phyloP scores from a whole-genome alignment of 2,888 invertebrate genomes.

The Leucoma salicis region DNA sequence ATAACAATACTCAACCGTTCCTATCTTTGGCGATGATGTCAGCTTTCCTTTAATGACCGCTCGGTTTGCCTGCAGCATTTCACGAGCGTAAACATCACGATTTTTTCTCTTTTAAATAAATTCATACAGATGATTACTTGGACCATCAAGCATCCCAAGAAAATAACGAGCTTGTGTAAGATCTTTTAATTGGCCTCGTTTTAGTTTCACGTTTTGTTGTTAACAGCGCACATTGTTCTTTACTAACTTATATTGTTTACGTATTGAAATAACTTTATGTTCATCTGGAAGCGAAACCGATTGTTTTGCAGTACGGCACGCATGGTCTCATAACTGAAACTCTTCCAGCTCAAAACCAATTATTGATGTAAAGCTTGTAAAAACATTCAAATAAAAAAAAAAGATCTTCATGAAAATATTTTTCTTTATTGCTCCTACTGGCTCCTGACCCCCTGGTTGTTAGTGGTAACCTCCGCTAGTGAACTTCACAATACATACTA shows the following conservation, averaged over 20 bases:
- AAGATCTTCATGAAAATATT: too few relatives aligned
- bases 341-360: too few relatives aligned
- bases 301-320: constrained; percentile 66
- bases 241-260: constrained; percentile 42
- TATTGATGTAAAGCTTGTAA: too few relatives aligned
- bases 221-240: constrained; percentile 30
- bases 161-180: constrained; percentile 31
- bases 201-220: constrained; percentile 33
- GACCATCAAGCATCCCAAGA: constrained; percentile 27
- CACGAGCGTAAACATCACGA: constrained; percentile 53
- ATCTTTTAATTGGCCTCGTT: constrained; percentile 34
- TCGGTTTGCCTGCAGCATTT: constrained; percentile 57
- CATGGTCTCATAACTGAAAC: constrained; percentile 48
- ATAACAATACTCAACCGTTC: constrained; percentile 58
- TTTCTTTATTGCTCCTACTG: too few relatives aligned
- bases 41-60: constrained; percentile 67
- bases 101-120: constrained; percentile 41
- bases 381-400: too few relatives aligned
- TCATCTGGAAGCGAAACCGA: constrained; percentile 52
- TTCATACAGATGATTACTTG: constrained; percentile 38
- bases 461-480: too few relatives aligned
- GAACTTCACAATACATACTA: too few relatives aligned
- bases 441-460: too few relatives aligned
- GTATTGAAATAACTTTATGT: constrained; percentile 55
- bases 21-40: constrained; percentile 78